These are phyloP conservation scores for Trichogramma evanescens DNA, from an alignment of 2,888 invertebrate species.

Conservation along the genomic window DNA sequence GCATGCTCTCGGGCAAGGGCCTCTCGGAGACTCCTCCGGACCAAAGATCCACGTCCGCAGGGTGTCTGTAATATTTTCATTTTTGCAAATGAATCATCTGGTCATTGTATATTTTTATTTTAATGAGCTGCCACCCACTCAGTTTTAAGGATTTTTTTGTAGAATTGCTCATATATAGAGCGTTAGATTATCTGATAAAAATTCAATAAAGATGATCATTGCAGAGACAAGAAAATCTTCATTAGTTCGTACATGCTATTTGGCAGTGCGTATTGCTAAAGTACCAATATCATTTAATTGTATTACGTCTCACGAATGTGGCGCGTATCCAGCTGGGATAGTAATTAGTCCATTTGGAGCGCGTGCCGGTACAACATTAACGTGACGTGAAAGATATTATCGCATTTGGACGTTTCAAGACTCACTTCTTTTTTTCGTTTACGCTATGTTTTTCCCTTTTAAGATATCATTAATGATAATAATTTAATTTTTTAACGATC, in stretches of 20 bases:
- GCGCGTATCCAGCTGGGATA: background rate
- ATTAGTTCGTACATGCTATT: too few species aligned
- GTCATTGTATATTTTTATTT: background rate
- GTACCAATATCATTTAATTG: background rate
- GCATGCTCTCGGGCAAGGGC: conserved; percentile 82
- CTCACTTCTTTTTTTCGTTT: background rate
- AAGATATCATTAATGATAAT: too few species aligned
- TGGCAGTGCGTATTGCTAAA: background rate
- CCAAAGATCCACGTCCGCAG: conserved; percentile 89
- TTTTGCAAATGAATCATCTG: too few species aligned
- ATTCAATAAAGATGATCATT: too few species aligned
- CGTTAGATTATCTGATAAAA: too few species aligned
- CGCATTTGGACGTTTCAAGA: background rate
- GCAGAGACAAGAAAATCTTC: too few species aligned
- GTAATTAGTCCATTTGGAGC: conserved; percentile 3
- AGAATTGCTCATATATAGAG: too few species aligned
- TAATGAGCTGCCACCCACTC: background rate
- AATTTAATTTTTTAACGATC: too few species aligned
- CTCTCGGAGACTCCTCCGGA: conserved; percentile 89
- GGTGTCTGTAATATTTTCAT: conserved; percentile 55
- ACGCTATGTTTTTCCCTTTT: too few species aligned
- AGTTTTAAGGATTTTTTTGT: background rate
- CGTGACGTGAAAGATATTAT: background rate
- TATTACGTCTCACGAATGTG: background rate
- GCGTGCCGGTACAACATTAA: background rate